Base-by-base conservation (phyloP, 2,113 vertebrate species). In the Protomyctophum bolini region DNA sequence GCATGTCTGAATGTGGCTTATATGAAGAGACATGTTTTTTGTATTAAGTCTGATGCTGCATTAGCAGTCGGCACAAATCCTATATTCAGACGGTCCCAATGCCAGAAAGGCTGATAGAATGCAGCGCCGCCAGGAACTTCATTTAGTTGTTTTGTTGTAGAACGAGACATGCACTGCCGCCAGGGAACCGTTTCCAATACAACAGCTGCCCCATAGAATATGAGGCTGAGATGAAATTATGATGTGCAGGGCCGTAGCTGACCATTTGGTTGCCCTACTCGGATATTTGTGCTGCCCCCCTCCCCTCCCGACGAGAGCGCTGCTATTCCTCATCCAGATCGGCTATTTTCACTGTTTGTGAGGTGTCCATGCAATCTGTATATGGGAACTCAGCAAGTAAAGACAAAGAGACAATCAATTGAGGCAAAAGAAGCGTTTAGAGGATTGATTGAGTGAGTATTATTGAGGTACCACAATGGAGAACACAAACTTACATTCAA, bases 91-190 rank as follows among this genome's bases (percentile, higher is more conserved):
- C 12, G 41, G 6, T 46, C 21, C 10, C 10, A 10, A 6, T 60
- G 10, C 4, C 8, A 51, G 0, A 10, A 51, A 21, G 21, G 21
- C 21, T 21, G 58, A 60, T 12, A 45, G 29, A 45, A 9, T 45
- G 2, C 58, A 45, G 58, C 3, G 58, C 58, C 46, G 58, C 58
- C 29, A 60, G 33, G 9, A 45, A 29, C 58, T n/a, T 60, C n/a
- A 60, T 60, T 45, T 12, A 12, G 12, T 63, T 14, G 61, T 48
- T 21, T 47, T 48, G 47, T 15, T 49, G 61, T n/a, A 63, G 61
- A 62, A 11, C 45, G 41, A 14, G 46, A 48, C 7, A 59, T 33
- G 46, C 58, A 12, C 58, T 7, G 29, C 10, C 10, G 6, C 51
- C 12, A 11, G 33, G 4, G 59, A 47, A 7, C 15, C 8, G 41